Conservation (phyloP, 1,140 invertebrate genomes). For the Leptonema lineaticorne region DNA sequence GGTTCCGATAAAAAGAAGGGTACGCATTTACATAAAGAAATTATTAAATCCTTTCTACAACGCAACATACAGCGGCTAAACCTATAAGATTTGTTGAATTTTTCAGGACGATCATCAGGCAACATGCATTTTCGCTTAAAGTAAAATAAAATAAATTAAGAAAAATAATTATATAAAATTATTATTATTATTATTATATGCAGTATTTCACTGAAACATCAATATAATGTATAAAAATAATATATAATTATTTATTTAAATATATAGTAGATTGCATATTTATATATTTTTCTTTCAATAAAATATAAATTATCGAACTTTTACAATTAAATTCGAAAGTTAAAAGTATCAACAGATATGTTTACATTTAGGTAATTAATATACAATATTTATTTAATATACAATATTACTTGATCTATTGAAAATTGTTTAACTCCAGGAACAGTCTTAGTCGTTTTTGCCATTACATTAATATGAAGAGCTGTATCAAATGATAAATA, state of each 20-base stretch:
- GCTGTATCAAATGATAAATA: slow-evolving; percentile 38
- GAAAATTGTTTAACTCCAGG: slow-evolving; percentile 40
- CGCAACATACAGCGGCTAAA: slow-evolving; percentile 60
- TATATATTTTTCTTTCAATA: too few relatives aligned
- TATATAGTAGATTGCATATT: too few relatives aligned
- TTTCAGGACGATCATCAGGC: slow-evolving; percentile 47
- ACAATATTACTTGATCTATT: slow-evolving; percentile 38
- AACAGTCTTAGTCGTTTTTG: slow-evolving; percentile 37
- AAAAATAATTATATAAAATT: neutral
- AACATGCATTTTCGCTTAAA: slow-evolving; percentile 60
- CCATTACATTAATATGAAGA: slow-evolving; percentile 36
- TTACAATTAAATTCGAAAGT: too few relatives aligned
- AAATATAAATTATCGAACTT: too few relatives aligned
- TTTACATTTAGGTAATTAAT: too few relatives aligned
- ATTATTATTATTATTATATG: too few relatives aligned
- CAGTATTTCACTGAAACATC: too few relatives aligned
- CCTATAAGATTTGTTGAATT: slow-evolving; percentile 53
- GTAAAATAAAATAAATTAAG: neutral
- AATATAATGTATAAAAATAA: too few relatives aligned
- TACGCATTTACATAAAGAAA: slow-evolving; percentile 56
- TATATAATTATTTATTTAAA: too few relatives aligned
- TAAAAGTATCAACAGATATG: too few relatives aligned
- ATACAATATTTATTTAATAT: neutral
- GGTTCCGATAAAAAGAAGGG: slow-evolving; percentile 50
- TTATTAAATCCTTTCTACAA: slow-evolving; percentile 56